Evolutionary conservation across 2,113 vertebrate genomes (phyloP).

Genomic region (Heloderma charlesbogerti): DNA sequence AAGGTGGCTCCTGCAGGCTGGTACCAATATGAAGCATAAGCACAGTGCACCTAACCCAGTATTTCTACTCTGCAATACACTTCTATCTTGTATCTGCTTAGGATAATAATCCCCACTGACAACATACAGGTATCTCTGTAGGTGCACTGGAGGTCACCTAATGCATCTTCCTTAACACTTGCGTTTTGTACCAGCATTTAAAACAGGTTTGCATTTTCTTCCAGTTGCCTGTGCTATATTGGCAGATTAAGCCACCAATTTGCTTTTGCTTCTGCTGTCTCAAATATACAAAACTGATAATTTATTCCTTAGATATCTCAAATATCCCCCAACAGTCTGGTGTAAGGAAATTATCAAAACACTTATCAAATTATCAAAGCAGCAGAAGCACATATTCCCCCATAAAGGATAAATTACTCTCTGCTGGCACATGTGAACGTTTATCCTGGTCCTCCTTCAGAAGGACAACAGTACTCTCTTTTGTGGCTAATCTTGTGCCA

Average conservation of each 20-base stretch:
- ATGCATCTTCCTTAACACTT: not conserved
- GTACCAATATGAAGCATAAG: not conserved
- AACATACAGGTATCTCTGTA: not conserved
- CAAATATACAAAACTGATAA: not conserved
- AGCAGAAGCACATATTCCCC: not conserved
- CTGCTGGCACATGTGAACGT: not conserved
- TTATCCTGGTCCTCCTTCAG: not conserved
- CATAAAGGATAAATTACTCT: not conserved
- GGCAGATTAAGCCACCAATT: not conserved
- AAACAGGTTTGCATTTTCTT: not conserved
- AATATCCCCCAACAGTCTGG: not conserved
- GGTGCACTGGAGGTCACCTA: not conserved
- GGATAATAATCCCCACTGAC: not conserved
- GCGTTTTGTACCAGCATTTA: not conserved
- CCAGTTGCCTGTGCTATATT: not conserved
- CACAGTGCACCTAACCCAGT: not conserved
- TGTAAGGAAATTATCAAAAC: not conserved
- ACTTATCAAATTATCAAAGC: not conserved
- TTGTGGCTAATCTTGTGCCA: not conserved
- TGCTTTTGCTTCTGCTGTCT: not conserved
- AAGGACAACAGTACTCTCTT: not conserved
- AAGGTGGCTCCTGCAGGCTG: not conserved
- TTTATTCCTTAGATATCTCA: no score
- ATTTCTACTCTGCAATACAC: not conserved
- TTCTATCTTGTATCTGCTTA: not conserved